Conservation (phyloP, 2,888 invertebrate species). For the Drosophila paramelanica region DNA sequence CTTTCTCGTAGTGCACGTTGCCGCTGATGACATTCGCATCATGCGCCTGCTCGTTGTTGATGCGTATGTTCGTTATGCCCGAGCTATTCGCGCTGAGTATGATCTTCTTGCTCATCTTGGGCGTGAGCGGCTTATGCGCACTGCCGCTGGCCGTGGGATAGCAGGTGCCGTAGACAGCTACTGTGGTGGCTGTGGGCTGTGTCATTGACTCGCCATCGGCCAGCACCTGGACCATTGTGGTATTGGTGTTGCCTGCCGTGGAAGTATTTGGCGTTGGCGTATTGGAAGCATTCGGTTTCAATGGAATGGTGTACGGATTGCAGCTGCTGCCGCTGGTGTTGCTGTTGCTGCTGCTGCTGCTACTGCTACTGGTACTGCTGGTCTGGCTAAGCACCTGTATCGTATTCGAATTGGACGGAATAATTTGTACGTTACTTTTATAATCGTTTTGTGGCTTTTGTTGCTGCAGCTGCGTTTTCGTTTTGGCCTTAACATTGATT, state of each 20-base stretch:
- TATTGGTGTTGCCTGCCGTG: conserved; percentile 59
- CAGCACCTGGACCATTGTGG: conserved; percentile 83
- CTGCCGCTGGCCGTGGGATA: conserved; percentile 52
- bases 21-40: conserved; percentile 62
- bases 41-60: conserved; percentile 76
- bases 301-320: conserved; percentile 82
- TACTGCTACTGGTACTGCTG: conserved; percentile 45
- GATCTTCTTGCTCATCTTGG: conserved; percentile 82
- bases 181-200: conserved; percentile 36
- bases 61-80: conserved; percentile 83
- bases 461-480: conserved; percentile 40
- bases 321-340: conserved; percentile 39
- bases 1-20: conserved; percentile 83
- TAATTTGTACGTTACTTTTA: conserved; percentile 85
- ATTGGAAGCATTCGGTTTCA: conserved; percentile 68
- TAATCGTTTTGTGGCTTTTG: conserved; percentile 70
- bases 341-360: conserved; percentile 59
- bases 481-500: conserved; percentile 44
- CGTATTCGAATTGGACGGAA: conserved; percentile 85
- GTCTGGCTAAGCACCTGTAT: conserved; percentile 79
- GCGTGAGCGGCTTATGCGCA: conserved; percentile 62
- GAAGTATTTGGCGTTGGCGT: conserved; percentile 42
- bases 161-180: conserved; percentile 70
- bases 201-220: conserved; percentile 57
- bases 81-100: conserved; percentile 83